phyloP scores from a whole-genome alignment of 2,113 vertebrate genomes.

The Varanus salvator region DNA sequence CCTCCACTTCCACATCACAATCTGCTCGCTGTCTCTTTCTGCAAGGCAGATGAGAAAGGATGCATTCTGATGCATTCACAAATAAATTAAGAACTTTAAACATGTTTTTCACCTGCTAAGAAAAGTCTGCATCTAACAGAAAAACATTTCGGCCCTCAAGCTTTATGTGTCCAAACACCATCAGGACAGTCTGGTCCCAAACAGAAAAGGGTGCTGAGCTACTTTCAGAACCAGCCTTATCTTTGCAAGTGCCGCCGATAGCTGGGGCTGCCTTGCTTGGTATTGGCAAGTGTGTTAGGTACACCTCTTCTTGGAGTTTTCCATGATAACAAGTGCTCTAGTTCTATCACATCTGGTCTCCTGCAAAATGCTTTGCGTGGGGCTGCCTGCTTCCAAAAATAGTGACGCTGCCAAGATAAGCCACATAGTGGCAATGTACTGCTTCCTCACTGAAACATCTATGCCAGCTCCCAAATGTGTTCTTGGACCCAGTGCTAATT shows the following conservation, averaged over 20 bases:
- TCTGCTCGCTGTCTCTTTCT: slow-evolving; percentile 87
- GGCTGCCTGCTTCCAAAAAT: neutral
- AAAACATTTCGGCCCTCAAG: neutral
- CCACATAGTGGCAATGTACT: neutral
- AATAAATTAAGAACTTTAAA: neutral
- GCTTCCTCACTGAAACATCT: neutral
- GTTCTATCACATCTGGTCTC: neutral
- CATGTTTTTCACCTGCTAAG: neutral
- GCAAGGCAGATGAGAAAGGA: neutral
- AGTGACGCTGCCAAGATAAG: no score
- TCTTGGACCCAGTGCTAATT: neutral
- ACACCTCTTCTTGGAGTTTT: neutral
- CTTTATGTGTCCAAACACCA: neutral
- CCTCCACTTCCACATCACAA: slow-evolving; percentile 69
- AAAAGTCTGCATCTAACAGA: neutral
- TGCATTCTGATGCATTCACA: neutral
- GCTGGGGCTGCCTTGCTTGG: neutral
- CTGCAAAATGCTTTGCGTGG: neutral
- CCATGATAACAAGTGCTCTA: neutral
- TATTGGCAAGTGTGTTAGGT: neutral
- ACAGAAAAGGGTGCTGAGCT: neutral
- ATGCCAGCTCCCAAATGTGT: neutral
- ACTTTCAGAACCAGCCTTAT: neutral
- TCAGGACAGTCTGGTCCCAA: neutral
- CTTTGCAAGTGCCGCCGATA: neutral